These are phyloP conservation scores for Lamproptera curius DNA, from an alignment of 2,888 invertebrate genomes.

Conservation along the genomic window DNA sequence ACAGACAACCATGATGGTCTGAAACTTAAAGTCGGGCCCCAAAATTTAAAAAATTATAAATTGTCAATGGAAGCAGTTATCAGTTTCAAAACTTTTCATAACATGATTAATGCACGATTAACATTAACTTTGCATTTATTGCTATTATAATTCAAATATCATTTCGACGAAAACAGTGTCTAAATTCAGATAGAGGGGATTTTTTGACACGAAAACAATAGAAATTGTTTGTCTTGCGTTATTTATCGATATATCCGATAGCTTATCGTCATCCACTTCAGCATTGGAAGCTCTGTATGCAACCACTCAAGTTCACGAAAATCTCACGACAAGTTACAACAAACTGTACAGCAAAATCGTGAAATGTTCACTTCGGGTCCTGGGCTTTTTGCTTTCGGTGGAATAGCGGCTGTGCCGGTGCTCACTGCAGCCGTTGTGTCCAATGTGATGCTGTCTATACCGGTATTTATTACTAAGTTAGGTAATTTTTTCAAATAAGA, in stretches of 20 bases:
- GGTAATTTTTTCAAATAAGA: too few species aligned
- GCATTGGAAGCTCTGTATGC: not conserved
- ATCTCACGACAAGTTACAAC: slow-evolving; percentile 5
- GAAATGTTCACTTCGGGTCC: slow-evolving; percentile 13
- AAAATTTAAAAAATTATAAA: too few species aligned
- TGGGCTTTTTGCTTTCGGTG: not conserved
- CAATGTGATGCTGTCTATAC: slow-evolving; percentile 15
- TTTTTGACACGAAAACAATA: slow-evolving; percentile 6
- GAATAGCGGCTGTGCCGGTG: slow-evolving; percentile 8
- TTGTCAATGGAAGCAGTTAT: too few species aligned
- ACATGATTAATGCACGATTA: too few species aligned
- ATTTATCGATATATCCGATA: slow-evolving; percentile 8
- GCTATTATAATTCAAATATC: too few species aligned
- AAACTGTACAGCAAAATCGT: not conserved
- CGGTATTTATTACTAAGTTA: slow-evolving; percentile 11
- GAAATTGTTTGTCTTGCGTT: not conserved
- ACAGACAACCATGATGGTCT: too few species aligned
- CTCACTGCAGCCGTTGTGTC: slow-evolving; percentile 6
- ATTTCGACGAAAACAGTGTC: too few species aligned
- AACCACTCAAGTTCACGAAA: slow-evolving; percentile 3
- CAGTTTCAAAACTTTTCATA: too few species aligned
- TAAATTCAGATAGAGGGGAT: not conserved
- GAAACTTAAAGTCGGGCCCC: too few species aligned
- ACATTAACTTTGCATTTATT: too few species aligned
- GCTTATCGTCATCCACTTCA: slow-evolving; percentile 13